Conservation (phyloP, 2,113 vertebrate species). For the Agapornis roseicollis region DNA sequence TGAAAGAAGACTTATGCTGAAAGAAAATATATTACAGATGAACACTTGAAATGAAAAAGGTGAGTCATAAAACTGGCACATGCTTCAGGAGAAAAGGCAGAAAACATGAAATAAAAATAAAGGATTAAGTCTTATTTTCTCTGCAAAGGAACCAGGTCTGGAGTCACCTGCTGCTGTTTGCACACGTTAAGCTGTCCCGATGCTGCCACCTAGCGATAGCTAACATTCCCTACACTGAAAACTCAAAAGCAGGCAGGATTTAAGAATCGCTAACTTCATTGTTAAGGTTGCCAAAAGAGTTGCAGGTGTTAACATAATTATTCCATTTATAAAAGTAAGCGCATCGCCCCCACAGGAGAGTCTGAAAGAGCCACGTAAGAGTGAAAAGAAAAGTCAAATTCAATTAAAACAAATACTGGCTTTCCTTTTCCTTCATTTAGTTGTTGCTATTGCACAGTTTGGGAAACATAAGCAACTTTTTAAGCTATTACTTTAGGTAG, state of each 20-base stretch:
- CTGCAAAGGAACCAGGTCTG: not conserved
- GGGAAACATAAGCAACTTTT: not conserved
- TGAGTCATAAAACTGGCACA: not conserved
- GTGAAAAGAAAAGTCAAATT: not conserved
- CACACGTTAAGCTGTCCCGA: not conserved
- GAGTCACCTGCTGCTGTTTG: not conserved
- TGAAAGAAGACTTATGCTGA: constrained; percentile 1
- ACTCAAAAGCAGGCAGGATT: accelerated
- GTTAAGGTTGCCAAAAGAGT: not conserved
- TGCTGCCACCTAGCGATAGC: constrained; percentile 41
- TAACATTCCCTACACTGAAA: not conserved
- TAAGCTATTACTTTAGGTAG: not conserved
- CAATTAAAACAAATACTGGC: not conserved
- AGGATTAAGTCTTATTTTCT: constrained; percentile 6
- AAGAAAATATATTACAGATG: constrained; percentile 33
- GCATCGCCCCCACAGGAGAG: not conserved
- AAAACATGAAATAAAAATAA: constrained; percentile 14
- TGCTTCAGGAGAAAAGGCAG: not conserved
- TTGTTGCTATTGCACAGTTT: not conserved
- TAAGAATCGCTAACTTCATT: not conserved
- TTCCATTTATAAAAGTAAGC: not conserved
- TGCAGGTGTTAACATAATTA: not conserved
- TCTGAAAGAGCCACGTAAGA: not conserved
- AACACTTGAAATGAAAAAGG: constrained; percentile 16
- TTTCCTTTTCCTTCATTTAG: not conserved